Conservation (phyloP, 2,888 invertebrate species). For the Bimastos eiseni region DNA sequence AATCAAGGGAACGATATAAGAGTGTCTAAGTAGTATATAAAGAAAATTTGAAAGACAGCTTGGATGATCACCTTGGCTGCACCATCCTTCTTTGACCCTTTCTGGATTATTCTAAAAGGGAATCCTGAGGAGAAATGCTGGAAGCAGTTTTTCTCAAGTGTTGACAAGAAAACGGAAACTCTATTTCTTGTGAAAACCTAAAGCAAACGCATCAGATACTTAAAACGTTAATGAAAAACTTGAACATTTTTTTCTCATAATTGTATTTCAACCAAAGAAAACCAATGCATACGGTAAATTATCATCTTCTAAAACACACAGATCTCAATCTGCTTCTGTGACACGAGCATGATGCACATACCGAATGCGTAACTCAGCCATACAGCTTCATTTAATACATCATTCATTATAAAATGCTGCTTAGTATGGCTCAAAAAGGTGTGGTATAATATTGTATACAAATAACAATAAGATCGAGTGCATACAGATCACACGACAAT, state of each 20-base stretch:
- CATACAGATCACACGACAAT: neutral
- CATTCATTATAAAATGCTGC: neutral
- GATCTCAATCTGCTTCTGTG: neutral
- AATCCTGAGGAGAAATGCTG: conserved; percentile 26
- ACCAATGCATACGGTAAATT: neutral
- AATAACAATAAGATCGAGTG: neutral
- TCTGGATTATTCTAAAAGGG: conserved; percentile 23
- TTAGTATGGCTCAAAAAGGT: neutral
- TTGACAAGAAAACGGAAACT: neutral
- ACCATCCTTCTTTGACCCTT: neutral
- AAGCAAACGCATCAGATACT: neutral
- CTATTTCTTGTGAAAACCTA: neutral
- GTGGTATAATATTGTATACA: neutral
- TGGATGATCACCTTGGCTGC: neutral
- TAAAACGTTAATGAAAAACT: neutral
- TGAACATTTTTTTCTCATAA: neutral
- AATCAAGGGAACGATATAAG: neutral
- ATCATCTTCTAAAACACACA: neutral
- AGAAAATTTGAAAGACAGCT: neutral
- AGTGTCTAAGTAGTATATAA: too few species aligned
- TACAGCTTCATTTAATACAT: neutral
- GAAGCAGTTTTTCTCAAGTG: conserved; percentile 26
- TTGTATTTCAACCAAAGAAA: neutral
- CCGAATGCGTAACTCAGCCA: neutral
- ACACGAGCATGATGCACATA: neutral